phyloP scores from a whole-genome alignment of 2,888 invertebrate genomes.

The Exocentrus adspersus region DNA sequence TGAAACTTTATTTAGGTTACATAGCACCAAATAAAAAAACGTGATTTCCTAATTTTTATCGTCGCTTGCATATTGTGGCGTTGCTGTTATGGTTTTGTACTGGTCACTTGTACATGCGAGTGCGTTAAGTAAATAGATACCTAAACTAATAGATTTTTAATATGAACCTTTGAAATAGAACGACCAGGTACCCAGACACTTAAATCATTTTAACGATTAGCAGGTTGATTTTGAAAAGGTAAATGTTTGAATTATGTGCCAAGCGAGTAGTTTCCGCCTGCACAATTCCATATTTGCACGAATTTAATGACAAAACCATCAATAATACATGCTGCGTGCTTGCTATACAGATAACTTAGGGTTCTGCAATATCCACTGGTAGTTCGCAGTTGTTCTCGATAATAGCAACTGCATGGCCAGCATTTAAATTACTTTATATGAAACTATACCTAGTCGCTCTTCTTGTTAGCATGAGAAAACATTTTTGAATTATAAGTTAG shows the following conservation, averaged over 20 bases:
- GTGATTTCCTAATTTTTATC: no score
- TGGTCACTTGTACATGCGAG: no score
- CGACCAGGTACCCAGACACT: conserved; percentile 27
- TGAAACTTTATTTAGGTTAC: no score
- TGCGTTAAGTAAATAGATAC: conserved; percentile 9
- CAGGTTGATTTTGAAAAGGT: conserved; percentile 42
- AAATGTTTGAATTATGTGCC: conserved; percentile 37
- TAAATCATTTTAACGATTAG: conserved; percentile 38
- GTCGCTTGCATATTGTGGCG: no score
- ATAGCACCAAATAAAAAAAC: no score
- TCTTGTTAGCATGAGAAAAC: neutral
- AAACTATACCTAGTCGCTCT: conserved; percentile 3
- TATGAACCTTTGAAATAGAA: conserved; percentile 13
- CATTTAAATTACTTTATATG: conserved; percentile 23
- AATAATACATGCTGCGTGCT: conserved; percentile 54
- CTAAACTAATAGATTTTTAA: no score
- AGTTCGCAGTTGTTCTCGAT: conserved; percentile 35
- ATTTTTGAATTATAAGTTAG: neutral
- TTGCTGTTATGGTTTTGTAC: no score
- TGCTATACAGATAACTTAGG: conserved; percentile 47
- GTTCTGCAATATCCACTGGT: conserved; percentile 38
- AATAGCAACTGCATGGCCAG: conserved; percentile 33
- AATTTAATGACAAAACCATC: conserved; percentile 55
- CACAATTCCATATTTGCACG: conserved; percentile 52
- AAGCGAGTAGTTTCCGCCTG: conserved; percentile 47